These are phyloP conservation scores for Excalfactoria chinensis DNA, from an alignment of 2,113 vertebrate genomes.

Conservation along the genomic window DNA sequence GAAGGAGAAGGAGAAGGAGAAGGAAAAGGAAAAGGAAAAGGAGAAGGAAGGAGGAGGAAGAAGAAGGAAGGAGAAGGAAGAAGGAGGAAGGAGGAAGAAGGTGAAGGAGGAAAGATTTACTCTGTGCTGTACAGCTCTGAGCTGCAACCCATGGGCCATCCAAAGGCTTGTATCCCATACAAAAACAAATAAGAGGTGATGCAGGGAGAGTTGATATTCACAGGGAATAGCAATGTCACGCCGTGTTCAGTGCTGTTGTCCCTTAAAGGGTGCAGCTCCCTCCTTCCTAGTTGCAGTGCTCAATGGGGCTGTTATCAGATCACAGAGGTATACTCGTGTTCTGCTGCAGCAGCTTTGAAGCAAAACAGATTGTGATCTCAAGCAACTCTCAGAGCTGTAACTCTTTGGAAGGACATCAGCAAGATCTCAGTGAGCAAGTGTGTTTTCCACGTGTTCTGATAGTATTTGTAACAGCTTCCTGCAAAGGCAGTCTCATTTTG, in stretches of 20 bases:
- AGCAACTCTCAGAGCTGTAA: fast-evolving
- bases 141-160: not conserved
- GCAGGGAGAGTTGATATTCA: not conserved
- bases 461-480: not conserved
- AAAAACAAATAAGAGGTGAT: not conserved
- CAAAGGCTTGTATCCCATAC: not conserved
- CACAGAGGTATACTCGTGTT: fast-evolving
- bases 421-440: fast-evolving
- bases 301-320: not conserved
- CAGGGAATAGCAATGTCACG: not conserved
- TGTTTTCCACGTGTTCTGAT: not conserved
- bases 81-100: too few species aligned
- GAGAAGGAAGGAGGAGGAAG: too few species aligned
- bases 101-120: too few species aligned
- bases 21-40: too few species aligned
- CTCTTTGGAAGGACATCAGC: not conserved
- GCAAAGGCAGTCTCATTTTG: fast-evolving
- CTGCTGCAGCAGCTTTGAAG: not conserved
- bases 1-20: too few species aligned
- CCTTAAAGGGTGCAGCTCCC: not conserved
- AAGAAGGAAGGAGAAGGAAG: too few species aligned
- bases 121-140: not conserved
- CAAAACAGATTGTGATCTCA: not conserved
- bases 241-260: fast-evolving
- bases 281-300: not conserved